A percentile compares a stretch with the other conserved stretches of the same genome.
Evolutionary conservation across 1,140 invertebrate species (phyloP).

Genomic region (Mamestra configurata): DNA sequence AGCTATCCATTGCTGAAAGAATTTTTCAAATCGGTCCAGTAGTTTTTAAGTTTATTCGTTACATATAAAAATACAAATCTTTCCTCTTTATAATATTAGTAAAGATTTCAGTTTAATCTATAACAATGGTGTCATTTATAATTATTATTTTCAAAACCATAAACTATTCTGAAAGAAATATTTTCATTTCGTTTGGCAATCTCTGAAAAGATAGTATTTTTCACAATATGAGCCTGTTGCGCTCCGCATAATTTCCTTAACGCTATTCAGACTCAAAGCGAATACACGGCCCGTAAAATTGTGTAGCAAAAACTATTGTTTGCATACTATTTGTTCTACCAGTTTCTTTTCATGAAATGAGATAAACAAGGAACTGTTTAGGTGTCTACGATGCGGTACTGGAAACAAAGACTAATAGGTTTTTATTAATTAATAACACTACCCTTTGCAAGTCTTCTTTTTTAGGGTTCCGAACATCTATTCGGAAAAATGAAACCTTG

Average conservation of each 20-base stretch:
- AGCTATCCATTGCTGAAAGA: no score
- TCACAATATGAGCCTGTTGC: constrained; percentile 47
- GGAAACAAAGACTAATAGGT: not conserved
- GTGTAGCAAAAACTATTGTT: constrained; percentile 31
- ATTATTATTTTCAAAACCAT: no score
- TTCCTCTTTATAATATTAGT: no score
- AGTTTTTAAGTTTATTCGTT: no score
- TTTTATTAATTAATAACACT: no score
- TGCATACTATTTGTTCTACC: not conserved
- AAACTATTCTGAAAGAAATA: not conserved
- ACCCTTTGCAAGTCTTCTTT: no score
- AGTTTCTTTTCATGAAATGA: constrained; percentile 11
- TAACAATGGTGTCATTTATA: no score
- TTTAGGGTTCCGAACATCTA: no score
- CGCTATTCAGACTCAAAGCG: constrained; percentile 45
- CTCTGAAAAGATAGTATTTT: constrained; percentile 32
- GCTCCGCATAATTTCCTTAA: constrained; percentile 52
- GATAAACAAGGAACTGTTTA: not conserved
- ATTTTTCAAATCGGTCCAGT: no score
- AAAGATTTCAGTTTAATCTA: no score
- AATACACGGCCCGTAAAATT: constrained; percentile 42
- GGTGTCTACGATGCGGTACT: not conserved
- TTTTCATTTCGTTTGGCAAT: not conserved
- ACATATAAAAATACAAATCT: no score
- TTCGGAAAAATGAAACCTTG: no score